Conservation (phyloP, 2,797 vertebrate genomes). For the Glossophaga mutica region DNA sequence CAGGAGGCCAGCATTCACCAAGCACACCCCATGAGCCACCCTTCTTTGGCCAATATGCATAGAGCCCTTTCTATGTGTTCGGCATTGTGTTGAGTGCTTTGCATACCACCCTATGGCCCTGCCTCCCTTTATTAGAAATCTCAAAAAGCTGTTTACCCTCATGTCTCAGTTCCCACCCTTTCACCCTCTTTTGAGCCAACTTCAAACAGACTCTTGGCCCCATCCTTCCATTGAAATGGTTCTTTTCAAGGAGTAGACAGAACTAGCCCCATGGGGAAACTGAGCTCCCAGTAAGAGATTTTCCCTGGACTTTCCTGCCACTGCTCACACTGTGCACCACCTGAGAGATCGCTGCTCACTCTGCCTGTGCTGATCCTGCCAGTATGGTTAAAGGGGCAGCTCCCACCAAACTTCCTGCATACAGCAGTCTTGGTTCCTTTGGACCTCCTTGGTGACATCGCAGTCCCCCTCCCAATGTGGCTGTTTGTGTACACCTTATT, state of each 20-base stretch:
- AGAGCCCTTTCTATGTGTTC: background rate
- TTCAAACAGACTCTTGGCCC: conserved; percentile 34
- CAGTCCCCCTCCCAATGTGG: background rate
- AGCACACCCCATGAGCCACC: background rate
- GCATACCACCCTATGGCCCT: background rate
- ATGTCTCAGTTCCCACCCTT: background rate
- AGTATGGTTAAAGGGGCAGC: background rate
- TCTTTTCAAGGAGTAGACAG: background rate
- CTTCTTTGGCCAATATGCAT: background rate
- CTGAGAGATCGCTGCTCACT: background rate
- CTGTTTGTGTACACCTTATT: background rate
- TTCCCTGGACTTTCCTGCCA: background rate
- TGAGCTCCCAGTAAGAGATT: background rate
- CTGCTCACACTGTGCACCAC: background rate
- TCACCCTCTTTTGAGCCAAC: background rate
- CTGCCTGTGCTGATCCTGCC: background rate
- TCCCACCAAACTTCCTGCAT: background rate
- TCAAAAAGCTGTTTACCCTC: background rate
- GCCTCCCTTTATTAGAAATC: background rate
- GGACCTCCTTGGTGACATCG: background rate
- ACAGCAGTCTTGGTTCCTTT: background rate
- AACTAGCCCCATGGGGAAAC: background rate
- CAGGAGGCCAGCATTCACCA: too few relatives aligned
- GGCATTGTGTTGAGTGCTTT: background rate
- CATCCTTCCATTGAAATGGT: background rate